Conservation (phyloP, 2,113 vertebrate species). For the Lepus americanus region DNA sequence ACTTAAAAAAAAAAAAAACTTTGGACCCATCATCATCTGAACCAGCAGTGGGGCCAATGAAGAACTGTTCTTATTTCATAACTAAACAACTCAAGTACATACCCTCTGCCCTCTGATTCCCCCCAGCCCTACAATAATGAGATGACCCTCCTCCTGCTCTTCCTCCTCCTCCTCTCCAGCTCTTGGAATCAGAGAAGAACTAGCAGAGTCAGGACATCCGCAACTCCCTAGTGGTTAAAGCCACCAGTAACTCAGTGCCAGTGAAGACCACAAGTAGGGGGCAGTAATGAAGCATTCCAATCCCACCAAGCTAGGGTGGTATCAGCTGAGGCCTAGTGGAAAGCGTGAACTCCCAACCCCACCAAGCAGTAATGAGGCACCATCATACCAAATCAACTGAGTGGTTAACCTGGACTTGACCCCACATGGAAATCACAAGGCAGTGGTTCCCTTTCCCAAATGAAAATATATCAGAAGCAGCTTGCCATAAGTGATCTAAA, state of each 20-base stretch:
- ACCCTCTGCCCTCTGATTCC: neutral
- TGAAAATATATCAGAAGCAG: conserved; percentile 4
- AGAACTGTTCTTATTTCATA: neutral
- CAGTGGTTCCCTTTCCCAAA: neutral
- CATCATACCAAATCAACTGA: neutral
- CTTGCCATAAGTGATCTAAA: neutral
- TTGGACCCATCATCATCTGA: neutral
- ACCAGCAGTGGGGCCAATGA: neutral
- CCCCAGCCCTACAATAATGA: neutral
- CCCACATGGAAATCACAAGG: neutral
- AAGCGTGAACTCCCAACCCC: neutral
- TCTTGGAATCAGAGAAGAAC: neutral
- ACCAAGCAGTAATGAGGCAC: neutral
- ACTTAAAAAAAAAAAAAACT: neutral
- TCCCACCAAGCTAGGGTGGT: neutral
- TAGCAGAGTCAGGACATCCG: neutral
- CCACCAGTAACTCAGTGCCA: neutral
- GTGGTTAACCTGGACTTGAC: neutral
- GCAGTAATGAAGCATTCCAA: neutral
- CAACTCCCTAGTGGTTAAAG: neutral
- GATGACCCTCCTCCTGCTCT: neutral
- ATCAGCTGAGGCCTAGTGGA: neutral
- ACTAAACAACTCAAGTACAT: neutral
- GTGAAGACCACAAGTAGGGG: neutral
- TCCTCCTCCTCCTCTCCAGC: neutral